These are phyloP conservation scores for Pheosia gnoma DNA, from an alignment of 2,888 invertebrate species.

Conservation along the genomic window DNA sequence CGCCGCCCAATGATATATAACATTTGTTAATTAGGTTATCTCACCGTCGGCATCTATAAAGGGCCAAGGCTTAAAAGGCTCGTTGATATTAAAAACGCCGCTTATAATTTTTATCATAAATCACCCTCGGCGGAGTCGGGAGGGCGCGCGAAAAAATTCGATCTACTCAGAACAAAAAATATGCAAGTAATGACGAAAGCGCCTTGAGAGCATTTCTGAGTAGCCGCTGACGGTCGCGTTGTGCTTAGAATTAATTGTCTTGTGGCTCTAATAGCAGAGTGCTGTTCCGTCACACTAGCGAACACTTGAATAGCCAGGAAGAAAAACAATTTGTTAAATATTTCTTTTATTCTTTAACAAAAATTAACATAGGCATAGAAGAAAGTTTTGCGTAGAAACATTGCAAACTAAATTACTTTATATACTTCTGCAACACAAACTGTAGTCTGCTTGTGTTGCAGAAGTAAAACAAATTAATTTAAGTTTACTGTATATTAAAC, in stretches of 20 bases:
- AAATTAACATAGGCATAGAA: too few species aligned
- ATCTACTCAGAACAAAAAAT: conserved; percentile 76
- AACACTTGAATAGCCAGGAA: background rate
- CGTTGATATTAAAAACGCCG: conserved; percentile 81
- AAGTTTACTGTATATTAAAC: too few species aligned
- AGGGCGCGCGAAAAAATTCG: conserved; percentile 78
- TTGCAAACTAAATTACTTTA: too few species aligned
- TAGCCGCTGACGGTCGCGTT: conserved; percentile 51
- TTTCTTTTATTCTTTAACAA: background rate
- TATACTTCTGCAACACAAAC: too few species aligned
- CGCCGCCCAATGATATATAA: conserved; percentile 72
- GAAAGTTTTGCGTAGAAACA: too few species aligned
- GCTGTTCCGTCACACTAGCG: conserved; percentile 4
- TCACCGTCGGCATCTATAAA: conserved; percentile 78
- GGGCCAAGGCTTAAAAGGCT: conserved; percentile 68
- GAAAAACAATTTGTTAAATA: background rate
- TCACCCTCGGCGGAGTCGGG: conserved; percentile 75
- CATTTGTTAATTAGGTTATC: conserved; percentile 84
- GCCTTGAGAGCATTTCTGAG: conserved; percentile 80
- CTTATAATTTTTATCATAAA: conserved; percentile 81
- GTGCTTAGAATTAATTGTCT: conserved; percentile 78
- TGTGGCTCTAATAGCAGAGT: conserved; percentile 11
- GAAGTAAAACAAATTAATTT: too few species aligned
- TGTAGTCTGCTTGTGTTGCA: too few species aligned
- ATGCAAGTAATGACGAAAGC: conserved; percentile 81